phyloP scores from a whole-genome alignment of 2,113 vertebrate species.

The Thalassoma bifasciatum region DNA sequence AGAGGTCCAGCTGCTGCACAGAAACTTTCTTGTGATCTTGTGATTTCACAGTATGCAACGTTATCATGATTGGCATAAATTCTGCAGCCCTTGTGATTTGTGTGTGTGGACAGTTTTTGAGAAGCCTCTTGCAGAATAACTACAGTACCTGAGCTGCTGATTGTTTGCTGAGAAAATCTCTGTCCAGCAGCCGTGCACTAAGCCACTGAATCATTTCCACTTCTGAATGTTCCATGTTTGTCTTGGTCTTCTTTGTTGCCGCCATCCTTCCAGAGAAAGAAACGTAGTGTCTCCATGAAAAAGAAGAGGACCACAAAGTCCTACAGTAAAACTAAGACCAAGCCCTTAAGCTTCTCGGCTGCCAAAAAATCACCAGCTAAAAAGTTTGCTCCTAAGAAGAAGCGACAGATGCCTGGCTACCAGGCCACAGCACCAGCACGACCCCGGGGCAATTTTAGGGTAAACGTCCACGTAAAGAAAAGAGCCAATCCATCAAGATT shows the following conservation, averaged over 20 bases:
- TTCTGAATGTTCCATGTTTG: constrained; percentile 72
- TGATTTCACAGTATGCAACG: not conserved
- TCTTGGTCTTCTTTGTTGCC: constrained; percentile 78
- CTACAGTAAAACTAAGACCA: constrained; percentile 88
- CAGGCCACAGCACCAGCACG: constrained; percentile 87
- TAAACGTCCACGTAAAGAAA: constrained; percentile 83
- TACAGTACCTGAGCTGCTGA: constrained; percentile 5
- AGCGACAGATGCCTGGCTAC: constrained; percentile 86
- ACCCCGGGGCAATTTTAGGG: constrained; percentile 90
- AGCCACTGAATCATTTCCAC: constrained; percentile 56
- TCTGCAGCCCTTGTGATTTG: constrained; percentile 15
- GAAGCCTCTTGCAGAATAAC: not conserved
- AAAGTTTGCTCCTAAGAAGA: constrained; percentile 91
- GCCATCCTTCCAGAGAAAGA: constrained; percentile 91
- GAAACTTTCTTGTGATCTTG: not conserved
- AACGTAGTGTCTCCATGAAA: constrained; percentile 89
- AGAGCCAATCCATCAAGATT: constrained; percentile 91
- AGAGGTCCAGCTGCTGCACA: constrained; percentile 47
- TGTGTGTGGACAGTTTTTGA: constrained; percentile 3
- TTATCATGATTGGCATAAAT: not conserved
- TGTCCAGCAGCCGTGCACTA: constrained; percentile 20
- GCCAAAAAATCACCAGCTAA: constrained; percentile 88
- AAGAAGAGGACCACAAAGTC: constrained; percentile 93
- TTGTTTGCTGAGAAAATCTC: constrained; percentile 2
- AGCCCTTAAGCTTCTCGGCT: constrained; percentile 87